Evolutionary conservation across 37 sponge, comb jelly and placozoan species (phyloP).

Genomic region (Lycopodina hypogea): DNA sequence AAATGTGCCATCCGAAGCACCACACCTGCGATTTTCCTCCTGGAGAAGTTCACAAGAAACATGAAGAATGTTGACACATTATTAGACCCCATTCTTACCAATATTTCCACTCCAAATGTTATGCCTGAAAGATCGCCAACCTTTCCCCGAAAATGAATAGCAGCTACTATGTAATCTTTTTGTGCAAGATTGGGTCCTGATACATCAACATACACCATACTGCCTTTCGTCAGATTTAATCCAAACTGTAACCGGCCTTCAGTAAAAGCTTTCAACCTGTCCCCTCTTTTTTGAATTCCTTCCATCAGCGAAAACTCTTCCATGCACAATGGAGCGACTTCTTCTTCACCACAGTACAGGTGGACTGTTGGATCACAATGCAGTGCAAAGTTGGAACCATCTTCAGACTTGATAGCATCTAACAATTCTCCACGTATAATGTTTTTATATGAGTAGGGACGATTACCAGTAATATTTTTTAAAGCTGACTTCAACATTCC

Average conservation of each 20-base stretch:
- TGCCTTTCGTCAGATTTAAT: slow-evolving; percentile 10
- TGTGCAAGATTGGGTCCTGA: not conserved
- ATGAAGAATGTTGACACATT: not conserved
- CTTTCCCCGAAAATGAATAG: slow-evolving; percentile 32
- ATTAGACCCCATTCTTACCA: slow-evolving; percentile 26
- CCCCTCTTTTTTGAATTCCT: not conserved
- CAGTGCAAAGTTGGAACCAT: slow-evolving; percentile 11
- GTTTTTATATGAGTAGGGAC: not conserved
- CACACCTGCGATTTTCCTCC: slow-evolving; percentile 36
- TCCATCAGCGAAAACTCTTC: slow-evolving; percentile 18
- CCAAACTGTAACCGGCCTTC: slow-evolving; percentile 23
- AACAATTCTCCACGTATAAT: slow-evolving; percentile 36
- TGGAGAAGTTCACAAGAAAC: not conserved
- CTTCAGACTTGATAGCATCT: not conserved
- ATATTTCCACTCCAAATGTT: slow-evolving; percentile 70
- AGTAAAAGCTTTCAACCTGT: slow-evolving; percentile 2
- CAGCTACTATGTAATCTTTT: slow-evolving; percentile 3
- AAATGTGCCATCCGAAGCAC: slow-evolving; percentile 45
- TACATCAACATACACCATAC: slow-evolving; percentile 24
- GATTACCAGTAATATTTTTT: not conserved
- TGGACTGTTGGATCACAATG: slow-evolving; percentile 10
- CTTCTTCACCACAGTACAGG: not conserved
- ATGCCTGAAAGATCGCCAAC: slow-evolving; percentile 26
- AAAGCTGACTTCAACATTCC: not conserved
- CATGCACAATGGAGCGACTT: slow-evolving; percentile 22